phyloP scores from a whole-genome alignment of 2,113 vertebrate genomes.

The Shinisaurus crocodilurus region DNA sequence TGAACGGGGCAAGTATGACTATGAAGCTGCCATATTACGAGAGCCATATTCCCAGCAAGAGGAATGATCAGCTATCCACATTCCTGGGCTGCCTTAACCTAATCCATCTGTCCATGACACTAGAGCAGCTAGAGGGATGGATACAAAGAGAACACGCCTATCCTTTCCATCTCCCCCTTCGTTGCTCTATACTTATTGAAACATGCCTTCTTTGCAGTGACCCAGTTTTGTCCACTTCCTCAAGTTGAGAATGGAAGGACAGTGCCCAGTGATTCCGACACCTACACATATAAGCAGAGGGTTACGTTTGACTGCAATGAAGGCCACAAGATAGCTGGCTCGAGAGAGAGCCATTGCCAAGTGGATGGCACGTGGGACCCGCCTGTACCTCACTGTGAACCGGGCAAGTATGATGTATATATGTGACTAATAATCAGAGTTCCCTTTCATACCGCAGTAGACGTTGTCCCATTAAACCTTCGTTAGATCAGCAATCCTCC shows the following conservation, averaged over 20 bases:
- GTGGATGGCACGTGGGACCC: conserved; percentile 61
- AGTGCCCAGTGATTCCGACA: not conserved
- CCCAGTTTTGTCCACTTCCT: conserved; percentile 28
- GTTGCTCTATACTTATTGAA: not conserved
- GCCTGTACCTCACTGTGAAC: conserved; percentile 55
- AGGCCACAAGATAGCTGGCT: conserved; percentile 62
- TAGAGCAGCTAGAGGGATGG: too few species aligned
- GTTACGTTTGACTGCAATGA: conserved; percentile 49
- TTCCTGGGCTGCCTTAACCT: too few species aligned
- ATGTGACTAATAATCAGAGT: too few species aligned
- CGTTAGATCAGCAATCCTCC: not conserved
- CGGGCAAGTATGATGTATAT: conserved; percentile 53
- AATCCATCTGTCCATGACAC: too few species aligned
- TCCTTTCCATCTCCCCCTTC: too few species aligned
- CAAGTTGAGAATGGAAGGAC: conserved; percentile 33
- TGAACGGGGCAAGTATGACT: conserved; percentile 52
- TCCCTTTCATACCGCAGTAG: not conserved
- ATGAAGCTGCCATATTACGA: too few species aligned
- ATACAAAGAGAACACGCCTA: too few species aligned
- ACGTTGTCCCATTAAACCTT: not conserved
- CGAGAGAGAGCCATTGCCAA: conserved; percentile 50
- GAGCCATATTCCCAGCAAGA: too few species aligned
- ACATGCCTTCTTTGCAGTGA: conserved; percentile 26
- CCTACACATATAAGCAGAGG: conserved; percentile 41
- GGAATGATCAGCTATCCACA: too few species aligned